A percentile compares a stretch with the other conserved stretches of the same genome.
Evolutionary conservation across 2,113 vertebrate species (phyloP).

Genomic region (sheep (Ovis aries)): ARS-UI_Ramb_v3.0 NC_056069.1:19537001-19537500

Average conservation of each 20-base stretch:
- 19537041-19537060: neutral
- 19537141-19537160: neutral
- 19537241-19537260: neutral
- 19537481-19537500: no score
- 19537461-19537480: no score
- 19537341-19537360: no score
- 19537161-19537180: neutral
- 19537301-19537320: no score
- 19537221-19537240: neutral
- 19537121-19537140: neutral
- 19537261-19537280: neutral
- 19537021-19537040: neutral
- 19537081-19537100: neutral
- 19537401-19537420: no score
- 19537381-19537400: no score
- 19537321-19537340: no score
- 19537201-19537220: neutral
- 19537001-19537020: neutral
- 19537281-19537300: no score
- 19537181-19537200: neutral
- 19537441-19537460: no score
- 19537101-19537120: neutral
- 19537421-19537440: no score
- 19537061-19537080: neutral
- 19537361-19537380: no score